Conservation (phyloP, 2,113 vertebrate genomes). For the Erinaceus europaeus region DNA sequence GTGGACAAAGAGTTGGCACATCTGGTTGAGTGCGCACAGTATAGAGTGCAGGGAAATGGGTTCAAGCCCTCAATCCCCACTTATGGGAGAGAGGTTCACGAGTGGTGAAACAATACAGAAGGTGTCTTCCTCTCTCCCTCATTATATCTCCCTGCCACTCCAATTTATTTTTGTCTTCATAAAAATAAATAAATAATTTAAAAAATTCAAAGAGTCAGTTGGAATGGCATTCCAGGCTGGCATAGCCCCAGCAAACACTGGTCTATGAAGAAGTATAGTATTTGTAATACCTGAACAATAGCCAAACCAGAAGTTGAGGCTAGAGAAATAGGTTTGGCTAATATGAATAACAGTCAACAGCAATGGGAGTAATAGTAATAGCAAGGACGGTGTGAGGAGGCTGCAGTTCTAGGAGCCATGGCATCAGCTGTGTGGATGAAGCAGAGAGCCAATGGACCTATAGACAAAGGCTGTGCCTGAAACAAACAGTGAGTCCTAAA, state of each 20-base stretch:
- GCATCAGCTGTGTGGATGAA: neutral
- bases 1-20: no score
- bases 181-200: no score
- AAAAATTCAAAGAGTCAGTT: no score
- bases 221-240: rapidly evolving
- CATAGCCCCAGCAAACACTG: neutral
- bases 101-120: no score
- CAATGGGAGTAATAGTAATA: rapidly evolving
- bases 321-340: neutral
- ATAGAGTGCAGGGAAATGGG: no score
- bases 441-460: rapidly evolving
- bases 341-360: neutral
- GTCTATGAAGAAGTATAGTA: neutral
- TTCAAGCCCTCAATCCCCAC: no score
- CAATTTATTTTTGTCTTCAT: no score
- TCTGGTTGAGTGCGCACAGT: no score
- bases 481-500: neutral
- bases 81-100: no score
- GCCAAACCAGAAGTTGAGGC: neutral
- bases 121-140: no score
- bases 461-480: neutral
- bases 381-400: no score
- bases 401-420: neutral
- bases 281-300: neutral
- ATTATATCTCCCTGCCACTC: no score